Conservation (phyloP, 2,797 vertebrate genomes). For the Danionella dracula region DNA sequence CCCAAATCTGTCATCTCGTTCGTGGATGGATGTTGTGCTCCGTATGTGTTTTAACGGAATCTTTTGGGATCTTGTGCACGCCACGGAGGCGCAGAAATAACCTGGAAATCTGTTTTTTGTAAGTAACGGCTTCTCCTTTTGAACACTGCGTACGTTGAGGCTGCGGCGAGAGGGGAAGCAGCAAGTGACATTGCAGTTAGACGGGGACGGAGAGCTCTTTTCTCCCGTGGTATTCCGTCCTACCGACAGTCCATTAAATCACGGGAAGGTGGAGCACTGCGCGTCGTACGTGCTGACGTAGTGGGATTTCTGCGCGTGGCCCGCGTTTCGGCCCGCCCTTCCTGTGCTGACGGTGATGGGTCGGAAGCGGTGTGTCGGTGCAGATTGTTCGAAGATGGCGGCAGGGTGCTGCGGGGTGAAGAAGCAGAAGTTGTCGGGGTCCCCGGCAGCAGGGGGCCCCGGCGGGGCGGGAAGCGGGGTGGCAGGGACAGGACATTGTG, state of each 20-base stretch:
- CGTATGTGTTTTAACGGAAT: slow-evolving; percentile 44
- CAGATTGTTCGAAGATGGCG: slow-evolving; percentile 99
- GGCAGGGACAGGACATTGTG: slow-evolving; percentile 84
- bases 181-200: slow-evolving; percentile 73
- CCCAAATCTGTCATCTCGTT: no score
- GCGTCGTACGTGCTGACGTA: slow-evolving; percentile 75
- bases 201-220: slow-evolving; percentile 42
- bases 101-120: no score
- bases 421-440: slow-evolving; percentile 99
- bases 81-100: slow-evolving; percentile 27
- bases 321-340: slow-evolving; percentile 78
- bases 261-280: slow-evolving; percentile 74
- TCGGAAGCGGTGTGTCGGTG: slow-evolving; percentile 97
- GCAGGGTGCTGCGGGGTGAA: slow-evolving; percentile 99
- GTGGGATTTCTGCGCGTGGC: slow-evolving; percentile 79
- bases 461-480: slow-evolving; percentile 80
- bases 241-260: slow-evolving; percentile 48
- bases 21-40: slow-evolving; percentile 54
- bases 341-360: slow-evolving; percentile 90
- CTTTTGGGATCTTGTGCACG: slow-evolving; percentile 46
- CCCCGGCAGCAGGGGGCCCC: slow-evolving; percentile 90
- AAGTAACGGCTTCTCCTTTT: no score
- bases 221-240: slow-evolving; percentile 56
- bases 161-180: slow-evolving; percentile 58
- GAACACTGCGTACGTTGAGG: slow-evolving; percentile 51